Conservation (phyloP, 2,888 invertebrate genomes). For the Cyaniris semiargus region DNA sequence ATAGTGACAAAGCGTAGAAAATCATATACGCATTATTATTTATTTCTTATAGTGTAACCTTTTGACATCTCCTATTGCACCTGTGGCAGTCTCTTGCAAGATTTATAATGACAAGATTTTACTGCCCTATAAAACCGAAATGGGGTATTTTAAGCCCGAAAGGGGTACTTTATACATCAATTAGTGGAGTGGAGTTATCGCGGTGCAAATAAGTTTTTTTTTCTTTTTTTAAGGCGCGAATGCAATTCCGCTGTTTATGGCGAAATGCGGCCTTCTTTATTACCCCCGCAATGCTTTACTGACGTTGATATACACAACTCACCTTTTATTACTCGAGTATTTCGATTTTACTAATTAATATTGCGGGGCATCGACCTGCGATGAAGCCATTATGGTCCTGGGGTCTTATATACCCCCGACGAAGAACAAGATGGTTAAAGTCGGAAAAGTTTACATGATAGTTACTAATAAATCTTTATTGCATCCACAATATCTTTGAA, state of each 20-base stretch:
- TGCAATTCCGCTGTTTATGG: constrained; percentile 22
- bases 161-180: constrained; percentile 15
- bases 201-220: constrained; percentile 17
- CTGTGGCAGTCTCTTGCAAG: neutral
- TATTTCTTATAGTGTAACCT: no score
- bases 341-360: constrained; percentile 16
- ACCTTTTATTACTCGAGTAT: constrained; percentile 18
- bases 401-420: neutral
- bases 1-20: no score
- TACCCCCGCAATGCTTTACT: constrained; percentile 1
- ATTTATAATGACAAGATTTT: neutral
- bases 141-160: neutral
- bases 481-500: neutral
- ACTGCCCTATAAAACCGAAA: neutral
- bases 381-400: neutral
- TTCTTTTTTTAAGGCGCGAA: constrained; percentile 17
- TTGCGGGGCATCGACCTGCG: neutral
- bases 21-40: no score
- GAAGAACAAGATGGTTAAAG: neutral
- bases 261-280: constrained; percentile 18
- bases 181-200: constrained; percentile 16
- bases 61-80: no score
- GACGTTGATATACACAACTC: constrained; percentile 22
- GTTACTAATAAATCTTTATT: neutral
- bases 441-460: neutral